phyloP scores from a whole-genome alignment of 2,797 vertebrate species.

The Oreonectes daqikongensis region DNA sequence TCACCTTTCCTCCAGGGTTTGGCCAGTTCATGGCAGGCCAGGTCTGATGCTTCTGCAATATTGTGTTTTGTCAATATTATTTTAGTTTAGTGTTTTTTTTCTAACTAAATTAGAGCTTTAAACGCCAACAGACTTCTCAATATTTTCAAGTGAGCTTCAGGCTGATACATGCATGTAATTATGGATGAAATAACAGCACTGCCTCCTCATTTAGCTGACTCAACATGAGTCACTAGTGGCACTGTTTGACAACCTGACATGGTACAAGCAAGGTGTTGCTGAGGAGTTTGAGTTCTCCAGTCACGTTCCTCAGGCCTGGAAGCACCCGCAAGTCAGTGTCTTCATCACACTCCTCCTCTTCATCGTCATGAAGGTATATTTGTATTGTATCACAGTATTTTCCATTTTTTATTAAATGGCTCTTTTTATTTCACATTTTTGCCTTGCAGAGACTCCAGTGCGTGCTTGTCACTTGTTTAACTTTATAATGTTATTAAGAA shows the following conservation, averaged over 20 bases:
- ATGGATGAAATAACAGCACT: slow-evolving; percentile 27
- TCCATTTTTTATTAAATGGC: background rate
- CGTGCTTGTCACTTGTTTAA: background rate
- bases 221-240: slow-evolving; percentile 96
- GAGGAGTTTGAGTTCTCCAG: slow-evolving; percentile 88
- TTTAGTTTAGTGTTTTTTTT: slow-evolving; percentile 37
- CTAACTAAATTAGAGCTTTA: background rate
- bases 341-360: slow-evolving; percentile 95
- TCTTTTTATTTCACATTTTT: background rate
- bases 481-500: background rate
- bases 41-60: slow-evolving; percentile 77
- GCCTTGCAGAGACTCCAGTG: background rate
- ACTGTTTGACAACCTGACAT: slow-evolving; percentile 95
- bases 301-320: slow-evolving; percentile 88
- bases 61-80: slow-evolving; percentile 16
- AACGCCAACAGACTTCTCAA: background rate
- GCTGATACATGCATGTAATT: slow-evolving; percentile 26
- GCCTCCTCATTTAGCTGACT: slow-evolving; percentile 81
- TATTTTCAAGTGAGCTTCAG: slow-evolving; percentile 2
- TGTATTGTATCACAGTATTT: background rate
- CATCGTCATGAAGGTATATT: slow-evolving; percentile 93
- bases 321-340: slow-evolving; percentile 89
- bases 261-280: slow-evolving; percentile 88
- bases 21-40: slow-evolving; percentile 99
- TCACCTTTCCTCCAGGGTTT: slow-evolving; percentile 95